Percentiles rank a stretch among this genome's conserved stretches.
phyloP scores from a whole-genome alignment of 2,113 vertebrate genomes.

The Brienomyrus longianalis region DNA sequence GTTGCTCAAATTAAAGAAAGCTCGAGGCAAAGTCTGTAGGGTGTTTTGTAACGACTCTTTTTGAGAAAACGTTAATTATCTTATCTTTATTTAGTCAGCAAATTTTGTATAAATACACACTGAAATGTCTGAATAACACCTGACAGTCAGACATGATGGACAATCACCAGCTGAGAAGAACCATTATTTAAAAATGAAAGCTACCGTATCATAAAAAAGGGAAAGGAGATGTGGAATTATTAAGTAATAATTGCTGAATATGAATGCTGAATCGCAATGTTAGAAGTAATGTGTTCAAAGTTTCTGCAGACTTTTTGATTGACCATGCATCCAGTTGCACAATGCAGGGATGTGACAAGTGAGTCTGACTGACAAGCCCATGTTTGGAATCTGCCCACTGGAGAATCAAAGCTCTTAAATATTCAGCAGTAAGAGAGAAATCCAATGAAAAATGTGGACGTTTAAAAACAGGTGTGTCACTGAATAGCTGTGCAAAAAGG shows the following conservation, averaged over 20 bases:
- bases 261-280: not conserved
- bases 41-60: not conserved
- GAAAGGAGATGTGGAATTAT: not conserved
- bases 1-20: conserved; percentile 24
- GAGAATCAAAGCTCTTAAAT: not conserved
- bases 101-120: conserved; percentile 5
- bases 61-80: conserved; percentile 20
- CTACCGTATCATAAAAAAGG: not conserved
- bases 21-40: conserved; percentile 10
- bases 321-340: not conserved
- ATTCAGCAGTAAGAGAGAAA: not conserved
- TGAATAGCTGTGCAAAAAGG: not conserved
- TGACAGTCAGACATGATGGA: not conserved
- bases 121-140: conserved; percentile 10
- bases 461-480: not conserved
- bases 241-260: not conserved
- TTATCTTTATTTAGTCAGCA: conserved; percentile 2
- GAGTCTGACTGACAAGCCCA: not conserved
- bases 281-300: not conserved
- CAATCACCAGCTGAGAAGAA: not conserved
- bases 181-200: not conserved
- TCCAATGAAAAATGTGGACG: not conserved
- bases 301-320: not conserved
- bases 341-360: not conserved
- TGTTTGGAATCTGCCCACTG: not conserved